Conservation (phyloP, 2,888 invertebrate genomes). For the Digitonthophagus gazella region DNA sequence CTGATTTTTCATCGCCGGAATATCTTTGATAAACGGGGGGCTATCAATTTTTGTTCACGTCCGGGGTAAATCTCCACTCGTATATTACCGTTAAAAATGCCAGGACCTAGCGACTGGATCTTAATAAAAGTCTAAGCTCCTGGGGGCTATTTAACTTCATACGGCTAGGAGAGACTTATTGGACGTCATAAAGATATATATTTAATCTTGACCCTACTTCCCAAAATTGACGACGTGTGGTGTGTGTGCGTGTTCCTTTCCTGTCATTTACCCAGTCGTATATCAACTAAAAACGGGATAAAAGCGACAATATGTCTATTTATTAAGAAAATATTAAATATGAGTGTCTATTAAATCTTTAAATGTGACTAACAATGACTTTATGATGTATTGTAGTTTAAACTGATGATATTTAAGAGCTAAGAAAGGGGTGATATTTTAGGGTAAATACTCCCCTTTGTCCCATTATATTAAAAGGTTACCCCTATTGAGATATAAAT, state of each 20-base stretch:
- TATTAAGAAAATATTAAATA: too few species aligned
- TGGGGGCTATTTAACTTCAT: conserved; percentile 27
- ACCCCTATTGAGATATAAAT: neutral
- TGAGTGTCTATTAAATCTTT: too few species aligned
- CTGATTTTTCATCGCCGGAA: conserved; percentile 25
- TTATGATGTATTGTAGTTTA: too few species aligned
- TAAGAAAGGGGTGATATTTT: neutral
- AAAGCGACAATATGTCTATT: too few species aligned
- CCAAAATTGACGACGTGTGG: neutral
- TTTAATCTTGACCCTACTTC: conserved; percentile 16
- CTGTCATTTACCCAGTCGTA: too few species aligned
- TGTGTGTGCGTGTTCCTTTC: neutral
- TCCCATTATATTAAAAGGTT: neutral
- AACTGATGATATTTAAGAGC: neutral
- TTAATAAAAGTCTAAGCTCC: conserved; percentile 26
- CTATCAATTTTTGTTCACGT: conserved; percentile 42
- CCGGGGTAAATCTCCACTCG: conserved; percentile 27
- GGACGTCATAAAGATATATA: conserved; percentile 25
- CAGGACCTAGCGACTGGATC: conserved; percentile 22
- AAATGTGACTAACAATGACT: too few species aligned
- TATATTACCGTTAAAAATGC: conserved; percentile 30
- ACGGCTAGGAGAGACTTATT: conserved; percentile 22
- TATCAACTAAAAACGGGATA: too few species aligned
- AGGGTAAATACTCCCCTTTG: neutral
- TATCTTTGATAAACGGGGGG: conserved; percentile 43